Conservation (phyloP, 1,140 invertebrate genomes). For the Procambarus clarkii region DNA sequence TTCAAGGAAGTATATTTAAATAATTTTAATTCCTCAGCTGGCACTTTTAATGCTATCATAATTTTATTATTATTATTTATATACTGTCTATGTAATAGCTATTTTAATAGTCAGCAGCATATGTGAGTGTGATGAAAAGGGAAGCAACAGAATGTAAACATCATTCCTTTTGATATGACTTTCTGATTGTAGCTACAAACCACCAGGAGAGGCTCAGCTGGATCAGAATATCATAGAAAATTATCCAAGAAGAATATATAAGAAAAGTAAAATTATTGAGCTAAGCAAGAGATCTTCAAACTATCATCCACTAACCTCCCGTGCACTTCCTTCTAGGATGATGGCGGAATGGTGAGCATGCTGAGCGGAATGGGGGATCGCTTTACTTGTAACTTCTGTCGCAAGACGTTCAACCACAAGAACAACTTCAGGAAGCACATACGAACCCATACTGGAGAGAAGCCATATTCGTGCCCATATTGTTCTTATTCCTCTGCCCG, state of each 20-base stretch:
- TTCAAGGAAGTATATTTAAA: too few species aligned
- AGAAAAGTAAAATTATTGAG: neutral
- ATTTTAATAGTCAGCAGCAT: neutral
- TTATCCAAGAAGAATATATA: neutral
- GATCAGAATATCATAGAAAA: neutral
- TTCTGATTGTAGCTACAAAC: neutral
- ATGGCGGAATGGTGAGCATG: constrained; percentile 51
- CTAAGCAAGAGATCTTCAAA: neutral
- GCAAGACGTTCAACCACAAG: constrained; percentile 67
- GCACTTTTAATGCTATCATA: neutral
- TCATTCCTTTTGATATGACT: neutral
- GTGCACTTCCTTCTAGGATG: constrained; percentile 66
- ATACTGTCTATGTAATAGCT: neutral
- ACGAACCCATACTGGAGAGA: constrained; percentile 61
- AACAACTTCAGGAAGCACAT: constrained; percentile 66
- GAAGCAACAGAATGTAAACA: neutral
- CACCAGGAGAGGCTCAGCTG: neutral
- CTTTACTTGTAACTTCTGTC: constrained; percentile 66
- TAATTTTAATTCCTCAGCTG: neutral
- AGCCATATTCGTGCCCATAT: constrained; percentile 55
- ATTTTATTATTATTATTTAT: neutral
- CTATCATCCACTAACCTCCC: constrained; percentile 44
- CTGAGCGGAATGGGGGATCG: constrained; percentile 35
- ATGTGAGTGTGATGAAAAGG: neutral
- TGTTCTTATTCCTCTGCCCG: constrained; percentile 60